Percentiles rank a stretch among this genome's conserved stretches.
Evolutionary conservation across 2,888 invertebrate genomes (phyloP).

Genomic region (Cheilosia pagana): DNA sequence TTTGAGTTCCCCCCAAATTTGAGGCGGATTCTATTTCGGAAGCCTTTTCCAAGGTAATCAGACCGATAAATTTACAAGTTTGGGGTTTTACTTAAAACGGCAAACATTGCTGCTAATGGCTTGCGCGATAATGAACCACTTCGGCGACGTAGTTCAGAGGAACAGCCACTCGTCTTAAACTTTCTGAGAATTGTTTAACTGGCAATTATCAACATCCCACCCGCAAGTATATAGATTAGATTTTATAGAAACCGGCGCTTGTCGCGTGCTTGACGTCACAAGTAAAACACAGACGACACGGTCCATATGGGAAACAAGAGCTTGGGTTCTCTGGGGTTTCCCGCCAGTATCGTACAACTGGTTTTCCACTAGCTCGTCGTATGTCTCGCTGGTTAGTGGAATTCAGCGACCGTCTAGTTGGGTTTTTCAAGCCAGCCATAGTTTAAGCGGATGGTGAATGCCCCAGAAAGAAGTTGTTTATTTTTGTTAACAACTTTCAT

Average conservation of each 20-base stretch:
- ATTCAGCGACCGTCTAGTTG: background rate
- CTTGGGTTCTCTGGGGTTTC: conserved; percentile 32
- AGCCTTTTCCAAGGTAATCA: conserved; percentile 14
- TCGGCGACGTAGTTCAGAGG: conserved; percentile 10
- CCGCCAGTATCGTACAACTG: conserved; percentile 21
- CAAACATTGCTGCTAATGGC: conserved; percentile 32
- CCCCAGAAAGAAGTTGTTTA: background rate
- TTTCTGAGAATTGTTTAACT: conserved; percentile 36
- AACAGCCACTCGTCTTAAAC: conserved; percentile 1
- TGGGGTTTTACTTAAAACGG: background rate
- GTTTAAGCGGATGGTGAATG: background rate
- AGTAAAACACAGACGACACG: background rate
- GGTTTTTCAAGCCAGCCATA: conserved; percentile 15
- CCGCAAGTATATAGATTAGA: background rate
- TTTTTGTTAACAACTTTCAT: conserved; percentile 1
- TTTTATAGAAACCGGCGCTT: conserved; percentile 4
- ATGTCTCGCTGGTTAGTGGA: conserved; percentile 2
- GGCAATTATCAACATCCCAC: background rate
- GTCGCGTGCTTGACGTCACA: conserved; percentile 24
- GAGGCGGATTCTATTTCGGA: background rate
- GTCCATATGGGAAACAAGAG: background rate
- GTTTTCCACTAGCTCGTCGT: conserved; percentile 7
- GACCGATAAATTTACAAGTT: conserved; percentile 25
- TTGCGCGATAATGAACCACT: background rate
- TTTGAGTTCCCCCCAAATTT: background rate